A percentile compares a stretch with the other conserved stretches of the same genome.
phyloP scores from a whole-genome alignment of 1,140 invertebrate genomes.

The Brachionus manjavacas region DNA sequence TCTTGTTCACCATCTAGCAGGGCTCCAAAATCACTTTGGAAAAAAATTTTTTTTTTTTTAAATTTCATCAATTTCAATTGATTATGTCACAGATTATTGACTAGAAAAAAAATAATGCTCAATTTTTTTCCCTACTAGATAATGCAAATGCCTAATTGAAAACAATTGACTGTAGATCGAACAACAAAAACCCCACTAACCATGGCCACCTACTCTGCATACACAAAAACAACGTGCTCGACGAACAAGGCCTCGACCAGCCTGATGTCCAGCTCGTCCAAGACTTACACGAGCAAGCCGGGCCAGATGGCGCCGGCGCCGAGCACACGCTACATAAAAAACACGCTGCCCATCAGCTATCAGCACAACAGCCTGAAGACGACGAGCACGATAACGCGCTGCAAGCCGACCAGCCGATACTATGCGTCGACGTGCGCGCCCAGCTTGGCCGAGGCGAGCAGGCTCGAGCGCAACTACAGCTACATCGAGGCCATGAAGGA shows the following conservation, averaged over 20 bases:
- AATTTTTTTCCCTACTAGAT: not conserved
- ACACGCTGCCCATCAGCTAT: not conserved
- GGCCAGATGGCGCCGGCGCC: not conserved
- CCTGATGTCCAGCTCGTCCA: not conserved
- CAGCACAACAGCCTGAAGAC: constrained; percentile 14
- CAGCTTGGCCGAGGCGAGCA: not conserved
- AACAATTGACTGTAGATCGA: not conserved
- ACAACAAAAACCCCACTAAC: not conserved
- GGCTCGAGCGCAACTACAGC: constrained; percentile 27
- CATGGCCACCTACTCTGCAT: not conserved
- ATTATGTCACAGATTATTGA: not conserved
- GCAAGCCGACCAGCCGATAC: not conserved
- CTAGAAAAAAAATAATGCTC: too few relatives aligned
- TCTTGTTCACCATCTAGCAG: not conserved
- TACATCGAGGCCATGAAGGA: constrained; percentile 41
- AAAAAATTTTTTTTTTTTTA: too few relatives aligned
- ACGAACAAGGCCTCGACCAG: not conserved
- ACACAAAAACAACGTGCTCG: not conserved
- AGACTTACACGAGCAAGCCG: not conserved
- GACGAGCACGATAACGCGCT: not conserved
- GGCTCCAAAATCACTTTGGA: too few relatives aligned
- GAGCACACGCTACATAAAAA: not conserved
- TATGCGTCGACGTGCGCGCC: not conserved
- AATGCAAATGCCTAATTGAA: not conserved
- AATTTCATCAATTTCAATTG: not conserved